Base-by-base conservation (phyloP, 1,140 invertebrate species). In the Drepana arcuata region DNA sequence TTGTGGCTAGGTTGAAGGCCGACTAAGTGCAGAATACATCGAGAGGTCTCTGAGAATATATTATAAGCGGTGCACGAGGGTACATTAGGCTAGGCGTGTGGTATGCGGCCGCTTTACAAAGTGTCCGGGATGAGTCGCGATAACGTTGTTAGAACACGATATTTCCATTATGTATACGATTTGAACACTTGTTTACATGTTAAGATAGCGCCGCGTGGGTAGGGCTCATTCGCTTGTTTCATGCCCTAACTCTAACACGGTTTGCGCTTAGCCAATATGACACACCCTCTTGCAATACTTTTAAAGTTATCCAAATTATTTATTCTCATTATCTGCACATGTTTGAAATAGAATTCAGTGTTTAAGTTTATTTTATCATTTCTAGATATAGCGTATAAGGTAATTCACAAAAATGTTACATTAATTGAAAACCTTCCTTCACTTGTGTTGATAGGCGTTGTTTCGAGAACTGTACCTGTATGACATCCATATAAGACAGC, bases 161-260 rank as follows among this genome's bases (percentile, higher is more conserved):
- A 79, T 82, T 82, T 78, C 74, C 78, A 82, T 82, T 79, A 82
- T 78, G 78, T 82, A 82, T 82, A 82, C 74, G 74, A 81, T 79
- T 79, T 75, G 72, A 81, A 69, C 56, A 61, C 57, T 61, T 65
- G 61, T 79, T 75, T 79, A 81, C 73, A 74, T 71, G 66, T 75
- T 81, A 71, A 81, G 72, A 79, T 75, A 78, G 64, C 55, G 47
- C 47, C 50, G 71, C 64, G 69, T 74, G 69, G 63, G 71, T 65
- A 69, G 62, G 57, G 43, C 64, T 61, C 54, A 46, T 46, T 50
- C 48, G 48, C 49, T 50, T 49, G 37, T 64, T 31, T 44, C 37
- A 51, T 53, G 29, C 46, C 33, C 33, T 16, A 29, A 41, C 36
- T 37, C 30, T 47, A 47, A 34, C 40, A 46, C 38, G 28, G 45